Evolutionary conservation across 2,113 vertebrate genomes (phyloP).

Genomic region (Crotalus helleri): DNA sequence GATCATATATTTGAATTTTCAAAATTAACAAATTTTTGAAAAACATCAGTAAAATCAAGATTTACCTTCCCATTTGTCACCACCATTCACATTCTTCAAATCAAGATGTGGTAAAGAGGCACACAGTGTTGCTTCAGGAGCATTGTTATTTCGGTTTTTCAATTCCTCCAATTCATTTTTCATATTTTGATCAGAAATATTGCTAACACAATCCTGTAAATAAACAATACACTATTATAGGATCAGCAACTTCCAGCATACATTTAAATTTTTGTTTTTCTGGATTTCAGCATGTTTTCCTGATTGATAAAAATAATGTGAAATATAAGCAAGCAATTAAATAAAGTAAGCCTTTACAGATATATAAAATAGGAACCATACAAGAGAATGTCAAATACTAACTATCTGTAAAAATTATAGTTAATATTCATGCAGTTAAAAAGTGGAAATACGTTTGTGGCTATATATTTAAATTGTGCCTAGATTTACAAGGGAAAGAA

Average conservation of each 20-base stretch:
- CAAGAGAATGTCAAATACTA: background rate
- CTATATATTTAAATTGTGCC: background rate
- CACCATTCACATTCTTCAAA: constrained; percentile 73
- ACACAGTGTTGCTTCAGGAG: constrained; percentile 58
- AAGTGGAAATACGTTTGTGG: background rate
- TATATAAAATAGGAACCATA: background rate
- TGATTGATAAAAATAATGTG: background rate
- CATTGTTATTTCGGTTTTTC: constrained; percentile 45
- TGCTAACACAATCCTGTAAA: constrained; percentile 70
- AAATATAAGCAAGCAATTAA: background rate
- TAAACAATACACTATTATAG: constrained; percentile 32
- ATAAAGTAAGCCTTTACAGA: background rate
- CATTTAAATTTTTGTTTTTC: background rate
- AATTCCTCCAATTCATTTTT: constrained; percentile 67
- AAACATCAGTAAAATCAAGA: constrained; percentile 21
- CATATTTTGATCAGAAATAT: constrained; percentile 71
- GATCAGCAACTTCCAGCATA: background rate
- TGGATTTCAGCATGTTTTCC: background rate
- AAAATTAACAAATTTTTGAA: constrained; percentile 1
- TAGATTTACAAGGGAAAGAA: background rate
- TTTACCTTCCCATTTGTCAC: constrained; percentile 81
- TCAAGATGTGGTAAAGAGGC: constrained; percentile 70
- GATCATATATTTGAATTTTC: background rate
- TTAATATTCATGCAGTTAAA: background rate
- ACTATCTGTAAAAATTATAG: background rate